These are phyloP conservation scores for Hylaea fasciaria DNA, from an alignment of 2,888 invertebrate species.

Conservation along the genomic window DNA sequence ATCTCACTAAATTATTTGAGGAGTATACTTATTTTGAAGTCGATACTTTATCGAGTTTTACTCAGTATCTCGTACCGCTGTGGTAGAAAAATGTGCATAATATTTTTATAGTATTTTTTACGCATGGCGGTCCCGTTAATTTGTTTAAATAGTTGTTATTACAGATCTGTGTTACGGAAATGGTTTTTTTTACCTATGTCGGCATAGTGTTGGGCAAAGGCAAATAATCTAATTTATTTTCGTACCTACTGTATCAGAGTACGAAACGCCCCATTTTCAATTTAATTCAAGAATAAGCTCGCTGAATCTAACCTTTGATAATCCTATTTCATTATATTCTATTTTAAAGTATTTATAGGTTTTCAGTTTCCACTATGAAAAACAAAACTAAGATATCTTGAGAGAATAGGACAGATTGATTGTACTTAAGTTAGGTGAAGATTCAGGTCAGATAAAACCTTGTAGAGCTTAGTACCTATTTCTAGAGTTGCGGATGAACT, in stretches of 20 bases:
- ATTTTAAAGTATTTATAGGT: neutral
- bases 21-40: slow-evolving; percentile 13
- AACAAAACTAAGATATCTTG: neutral
- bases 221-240: too few relatives aligned
- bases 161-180: too few relatives aligned
- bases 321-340: neutral
- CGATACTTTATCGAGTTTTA: neutral
- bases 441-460: neutral
- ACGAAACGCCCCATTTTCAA: too few relatives aligned
- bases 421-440: neutral
- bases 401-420: neutral
- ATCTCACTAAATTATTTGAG: slow-evolving; percentile 23
- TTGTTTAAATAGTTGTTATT: too few relatives aligned
- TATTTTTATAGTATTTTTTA: neutral
- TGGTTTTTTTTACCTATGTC: too few relatives aligned
- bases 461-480: too few relatives aligned
- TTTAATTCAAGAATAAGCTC: too few relatives aligned
- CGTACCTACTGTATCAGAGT: too few relatives aligned
- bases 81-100: neutral
- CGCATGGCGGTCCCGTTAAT: neutral
- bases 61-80: too few relatives aligned
- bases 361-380: neutral
- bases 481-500: too few relatives aligned
- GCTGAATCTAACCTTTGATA: neutral
- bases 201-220: too few relatives aligned